These are phyloP conservation scores for Acronicta leporina DNA, from an alignment of 2,888 invertebrate species.

Conservation along the genomic window DNA sequence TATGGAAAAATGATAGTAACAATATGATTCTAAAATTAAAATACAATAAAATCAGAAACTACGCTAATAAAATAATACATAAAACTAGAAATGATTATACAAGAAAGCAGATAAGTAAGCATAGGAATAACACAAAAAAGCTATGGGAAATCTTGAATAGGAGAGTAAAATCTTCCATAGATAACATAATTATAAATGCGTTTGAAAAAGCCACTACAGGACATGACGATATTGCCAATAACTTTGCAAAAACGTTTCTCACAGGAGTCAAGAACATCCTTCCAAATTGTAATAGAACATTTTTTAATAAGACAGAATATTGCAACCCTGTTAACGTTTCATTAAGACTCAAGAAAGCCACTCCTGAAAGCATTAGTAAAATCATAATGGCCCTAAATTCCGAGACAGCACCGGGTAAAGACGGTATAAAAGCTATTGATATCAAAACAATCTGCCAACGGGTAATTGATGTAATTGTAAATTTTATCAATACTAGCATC, in stretches of 20 bases:
- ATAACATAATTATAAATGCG: too few species aligned
- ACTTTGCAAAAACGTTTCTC: too few species aligned
- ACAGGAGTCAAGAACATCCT: not conserved
- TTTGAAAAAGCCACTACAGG: too few species aligned
- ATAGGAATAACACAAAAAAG: too few species aligned
- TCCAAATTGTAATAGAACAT: not conserved
- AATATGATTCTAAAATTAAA: not conserved
- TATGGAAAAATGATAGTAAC: too few species aligned
- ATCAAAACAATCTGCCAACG: not conserved
- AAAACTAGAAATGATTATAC: not conserved
- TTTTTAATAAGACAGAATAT: not conserved
- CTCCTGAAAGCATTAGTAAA: too few species aligned
- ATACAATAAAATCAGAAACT: not conserved
- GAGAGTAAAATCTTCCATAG: too few species aligned
- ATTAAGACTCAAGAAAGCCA: not conserved
- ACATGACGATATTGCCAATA: too few species aligned
- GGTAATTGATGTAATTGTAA: not conserved
- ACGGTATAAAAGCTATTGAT: conserved; percentile 2
- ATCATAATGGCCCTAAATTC: not conserved
- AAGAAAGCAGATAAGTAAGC: too few species aligned
- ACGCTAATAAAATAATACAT: not conserved
- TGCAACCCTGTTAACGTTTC: not conserved
- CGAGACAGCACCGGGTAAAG: conserved; percentile 1
- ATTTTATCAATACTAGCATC: too few species aligned
- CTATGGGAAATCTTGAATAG: too few species aligned